Base-by-base conservation (phyloP, 30 jellyfish, hydroid and myxozoan species). In the Mastigias papua region DNA sequence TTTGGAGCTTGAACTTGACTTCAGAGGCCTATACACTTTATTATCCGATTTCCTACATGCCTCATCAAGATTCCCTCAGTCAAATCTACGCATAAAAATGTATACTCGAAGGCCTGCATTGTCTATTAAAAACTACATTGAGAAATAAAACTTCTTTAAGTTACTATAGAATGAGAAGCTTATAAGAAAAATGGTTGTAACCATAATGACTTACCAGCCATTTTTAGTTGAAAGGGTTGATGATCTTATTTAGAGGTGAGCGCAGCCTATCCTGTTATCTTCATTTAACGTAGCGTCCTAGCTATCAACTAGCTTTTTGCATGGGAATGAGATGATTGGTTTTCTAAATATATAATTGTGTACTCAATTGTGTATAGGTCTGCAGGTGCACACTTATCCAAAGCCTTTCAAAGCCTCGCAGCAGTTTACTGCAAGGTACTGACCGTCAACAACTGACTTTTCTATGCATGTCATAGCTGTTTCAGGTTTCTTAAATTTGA, bases 361-460 rank as follows among this genome's bases (percentile, higher is more conserved):
- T 69, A 77, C 29, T 33, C 74, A 42, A 77, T 77, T 77, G 88
- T 77, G 26, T 25, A 7, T 10, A 29, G 19, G 20, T 26, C 68
- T 46, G 88, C 88, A 77, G 88, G 88, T 77, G 88, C 88, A 77
- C 16, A 7, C 49, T 10, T n/a, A n/a, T 27, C 74, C 48, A 61
- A 34, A 29, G 0, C 77, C 21, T 51, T 28, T 32, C 51, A 48
- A 31, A 27, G 31, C 48, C 67, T 42, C 68, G 61, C 88, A 77
- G 68, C 48, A 11, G 69, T 57, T 54, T 42, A 34, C 88, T 34
- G 66, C 46, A 77, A 77, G 58, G 48, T 61, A 42, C 13, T 78
- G 19, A 23, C 35, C 57, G 30, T 60, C 77, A 27, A 51, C 54
- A 27, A 8, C 22, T 22, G 1, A 33, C 64, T 37, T 50, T 34